phyloP scores from a whole-genome alignment of 2,113 vertebrate genomes.

The Microtus ochrogaster region DNA sequence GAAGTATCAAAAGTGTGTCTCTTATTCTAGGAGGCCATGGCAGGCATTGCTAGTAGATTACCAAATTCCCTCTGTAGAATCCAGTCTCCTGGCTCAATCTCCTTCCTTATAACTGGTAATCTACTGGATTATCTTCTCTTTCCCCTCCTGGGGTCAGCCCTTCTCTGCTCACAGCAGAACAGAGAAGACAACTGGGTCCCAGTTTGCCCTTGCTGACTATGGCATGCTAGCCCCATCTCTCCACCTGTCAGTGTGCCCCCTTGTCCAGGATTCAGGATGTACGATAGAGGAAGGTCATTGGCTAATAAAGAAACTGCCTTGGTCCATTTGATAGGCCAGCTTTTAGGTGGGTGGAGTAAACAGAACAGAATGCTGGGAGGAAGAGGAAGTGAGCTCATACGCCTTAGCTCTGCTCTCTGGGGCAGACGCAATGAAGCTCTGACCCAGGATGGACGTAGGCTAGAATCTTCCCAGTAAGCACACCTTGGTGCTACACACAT shows the following conservation, averaged over 20 bases:
- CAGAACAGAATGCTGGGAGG: too few relatives aligned
- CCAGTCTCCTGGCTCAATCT: neutral
- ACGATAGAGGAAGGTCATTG: too few relatives aligned
- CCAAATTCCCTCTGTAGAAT: neutral
- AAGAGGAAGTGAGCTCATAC: too few relatives aligned
- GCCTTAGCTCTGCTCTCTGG: too few relatives aligned
- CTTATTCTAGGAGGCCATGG: neutral
- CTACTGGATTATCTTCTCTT: neutral
- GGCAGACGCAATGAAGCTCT: too few relatives aligned
- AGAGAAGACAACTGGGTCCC: neutral
- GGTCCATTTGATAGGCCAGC: too few relatives aligned
- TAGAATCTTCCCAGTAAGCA: too few relatives aligned
- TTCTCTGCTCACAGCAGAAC: neutral
- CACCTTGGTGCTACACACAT: too few relatives aligned
- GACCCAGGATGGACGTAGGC: too few relatives aligned
- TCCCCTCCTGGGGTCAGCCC: neutral
- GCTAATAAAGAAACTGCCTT: too few relatives aligned
- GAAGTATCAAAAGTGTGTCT: neutral
- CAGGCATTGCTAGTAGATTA: slow-evolving; percentile 43
- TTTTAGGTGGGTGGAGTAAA: too few relatives aligned
- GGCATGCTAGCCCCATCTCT: too few relatives aligned
- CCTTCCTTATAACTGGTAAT: neutral
- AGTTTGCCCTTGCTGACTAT: neutral
- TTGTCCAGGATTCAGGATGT: neutral
- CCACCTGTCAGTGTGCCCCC: neutral